Percentiles rank a stretch among this genome's conserved stretches.
phyloP scores from a whole-genome alignment of 2,888 invertebrate genomes.

The Lapara coniferarum region DNA sequence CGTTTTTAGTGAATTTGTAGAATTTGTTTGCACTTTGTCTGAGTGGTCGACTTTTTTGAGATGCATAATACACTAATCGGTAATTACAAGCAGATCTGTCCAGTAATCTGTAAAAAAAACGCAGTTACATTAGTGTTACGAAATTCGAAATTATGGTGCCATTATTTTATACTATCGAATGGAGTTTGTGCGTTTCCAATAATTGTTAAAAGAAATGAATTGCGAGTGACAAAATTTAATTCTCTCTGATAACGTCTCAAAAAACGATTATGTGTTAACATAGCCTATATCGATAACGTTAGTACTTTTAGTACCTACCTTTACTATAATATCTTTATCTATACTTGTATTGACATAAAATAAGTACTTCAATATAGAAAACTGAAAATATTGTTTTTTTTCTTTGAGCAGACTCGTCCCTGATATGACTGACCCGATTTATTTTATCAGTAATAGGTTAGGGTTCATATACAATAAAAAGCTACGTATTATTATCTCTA shows the following conservation, averaged over 20 bases:
- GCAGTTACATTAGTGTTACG: too few relatives aligned
- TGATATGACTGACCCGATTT: too few relatives aligned
- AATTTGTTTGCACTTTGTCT: conserved; percentile 42
- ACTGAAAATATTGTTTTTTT: too few relatives aligned
- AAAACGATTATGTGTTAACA: neutral
- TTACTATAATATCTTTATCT: too few relatives aligned
- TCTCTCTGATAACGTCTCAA: neutral
- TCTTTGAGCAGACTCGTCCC: too few relatives aligned
- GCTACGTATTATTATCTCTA: too few relatives aligned
- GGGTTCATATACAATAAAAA: too few relatives aligned
- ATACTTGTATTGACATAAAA: too few relatives aligned
- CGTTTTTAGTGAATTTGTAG: conserved; percentile 63
- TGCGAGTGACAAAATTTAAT: neutral
- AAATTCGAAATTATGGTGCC: neutral
- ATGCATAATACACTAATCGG: conserved; percentile 85
- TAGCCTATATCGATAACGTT: neutral
- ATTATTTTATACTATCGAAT: neutral
- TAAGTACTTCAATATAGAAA: neutral
- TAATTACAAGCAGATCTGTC: conserved; percentile 76
- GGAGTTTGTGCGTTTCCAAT: too few relatives aligned
- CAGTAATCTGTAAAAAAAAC: conserved; percentile 67
- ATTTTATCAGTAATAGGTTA: too few relatives aligned
- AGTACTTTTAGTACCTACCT: neutral
- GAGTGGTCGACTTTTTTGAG: conserved; percentile 53
- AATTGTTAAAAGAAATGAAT: neutral